These are phyloP conservation scores for Tetragonula clypearis DNA, from an alignment of 1,140 invertebrate genomes.

Conservation along the genomic window DNA sequence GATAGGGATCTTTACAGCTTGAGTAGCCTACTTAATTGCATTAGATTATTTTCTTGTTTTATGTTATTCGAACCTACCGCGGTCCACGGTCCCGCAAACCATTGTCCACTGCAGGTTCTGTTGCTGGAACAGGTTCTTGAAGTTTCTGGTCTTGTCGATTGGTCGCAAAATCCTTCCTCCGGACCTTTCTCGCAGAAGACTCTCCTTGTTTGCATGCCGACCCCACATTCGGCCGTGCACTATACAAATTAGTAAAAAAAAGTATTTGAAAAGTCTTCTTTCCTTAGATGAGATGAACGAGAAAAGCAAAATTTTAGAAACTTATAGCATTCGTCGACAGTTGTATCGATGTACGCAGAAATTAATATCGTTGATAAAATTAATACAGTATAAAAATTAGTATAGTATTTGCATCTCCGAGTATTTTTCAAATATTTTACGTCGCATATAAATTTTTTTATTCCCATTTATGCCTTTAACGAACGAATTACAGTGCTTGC, in stretches of 20 bases:
- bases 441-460: too few species aligned
- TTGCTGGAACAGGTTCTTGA: conserved; percentile 84
- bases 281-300: not conserved
- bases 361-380: too few species aligned
- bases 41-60: conserved; percentile 74
- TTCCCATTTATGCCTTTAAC: too few species aligned
- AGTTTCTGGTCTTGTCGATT: conserved; percentile 82
- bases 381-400: too few species aligned
- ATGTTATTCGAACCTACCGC: conserved; percentile 79
- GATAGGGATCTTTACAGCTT: not conserved
- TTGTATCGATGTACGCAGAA: too few species aligned
- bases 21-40: not conserved
- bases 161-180: conserved; percentile 79
- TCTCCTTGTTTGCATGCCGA: conserved; percentile 80
- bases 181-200: conserved; percentile 79
- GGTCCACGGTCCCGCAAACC: conserved; percentile 87
- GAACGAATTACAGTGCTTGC: too few species aligned
- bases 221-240: conserved; percentile 72
- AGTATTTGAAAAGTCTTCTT: too few species aligned
- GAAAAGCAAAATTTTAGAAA: not conserved
- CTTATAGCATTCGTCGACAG: too few species aligned
- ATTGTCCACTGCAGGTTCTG: conserved; percentile 85
- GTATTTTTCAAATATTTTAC: too few species aligned
- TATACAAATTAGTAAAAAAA: conserved; percentile 27
- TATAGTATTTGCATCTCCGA: too few species aligned